Base-by-base conservation (phyloP, 2,888 invertebrate species). In the Coremacera marginata region DNA sequence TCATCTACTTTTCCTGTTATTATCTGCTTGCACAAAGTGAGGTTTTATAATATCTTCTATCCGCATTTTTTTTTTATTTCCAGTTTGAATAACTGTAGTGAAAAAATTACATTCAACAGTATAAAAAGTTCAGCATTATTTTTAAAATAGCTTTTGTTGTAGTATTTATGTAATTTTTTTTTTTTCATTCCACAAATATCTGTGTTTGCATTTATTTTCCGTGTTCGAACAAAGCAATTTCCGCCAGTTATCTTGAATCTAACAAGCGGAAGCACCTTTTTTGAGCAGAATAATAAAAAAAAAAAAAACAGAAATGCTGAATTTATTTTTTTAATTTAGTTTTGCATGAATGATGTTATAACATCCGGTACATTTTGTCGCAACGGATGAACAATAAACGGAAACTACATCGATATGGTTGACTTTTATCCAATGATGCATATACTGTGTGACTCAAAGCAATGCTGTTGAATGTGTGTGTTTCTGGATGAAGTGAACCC, bases 211-310 rank as follows among this genome's bases (percentile, higher is more conserved):
- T 65, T 65, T 27, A 51, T 49, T 68, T 51, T 68, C 49, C 51
- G 51, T 68, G 51, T 68, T 68, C 51, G 68, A 68, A 68, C 68
- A 68, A 68, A 68, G 68, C 68, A 68, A 68, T 68, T 68, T 68
- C 68, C 68, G 68, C 19, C 68, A 68, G 68, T 68, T 68, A 68
- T 68, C 68, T 51, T 22, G 7, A 49, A 68, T 68, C 68, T 68
- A 68, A 68, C 68, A 68, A 68, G 68, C 68, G 68, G 68, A 68
- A 68, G 68, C 22, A 68, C 68, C 49, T 68, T 51, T n/a, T 68
- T 67, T 44, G 19, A 22, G 11, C 16, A 51, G 49, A 68, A 14
- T 51, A 11, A 16, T 16, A 25, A 14, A 27, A 63, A 27, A 49
- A 68, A 49, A 25, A 14, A 27, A 63, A 27, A 49, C 51, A 49